These are phyloP conservation scores for Heliconius sara DNA, from an alignment of 2,888 invertebrate species.

Conservation along the genomic window DNA sequence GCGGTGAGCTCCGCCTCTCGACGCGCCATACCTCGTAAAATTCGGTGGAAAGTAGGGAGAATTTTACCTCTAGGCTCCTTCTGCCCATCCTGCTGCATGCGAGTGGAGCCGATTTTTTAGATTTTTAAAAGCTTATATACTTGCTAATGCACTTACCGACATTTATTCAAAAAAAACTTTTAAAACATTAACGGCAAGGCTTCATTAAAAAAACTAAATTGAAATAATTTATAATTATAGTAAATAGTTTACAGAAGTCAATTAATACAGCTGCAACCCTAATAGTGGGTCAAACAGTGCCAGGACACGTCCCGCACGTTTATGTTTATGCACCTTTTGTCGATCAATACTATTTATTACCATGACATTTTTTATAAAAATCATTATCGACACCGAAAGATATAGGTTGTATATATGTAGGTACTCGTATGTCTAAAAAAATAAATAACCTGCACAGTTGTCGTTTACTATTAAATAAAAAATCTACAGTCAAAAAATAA, in stretches of 20 bases:
- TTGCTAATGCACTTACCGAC: too few species aligned
- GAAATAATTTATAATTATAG: neutral
- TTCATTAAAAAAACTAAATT: neutral
- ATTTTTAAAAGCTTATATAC: too few species aligned
- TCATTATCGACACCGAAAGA: neutral
- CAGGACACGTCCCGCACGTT: constrained; percentile 57
- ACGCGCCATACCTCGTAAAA: too few species aligned
- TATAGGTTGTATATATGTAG: neutral
- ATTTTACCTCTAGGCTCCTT: too few species aligned
- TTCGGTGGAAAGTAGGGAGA: too few species aligned
- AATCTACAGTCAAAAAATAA: neutral
- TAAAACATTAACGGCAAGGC: neutral
- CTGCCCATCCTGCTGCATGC: too few species aligned
- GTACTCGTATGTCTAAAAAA: neutral
- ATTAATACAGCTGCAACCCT: constrained; percentile 26
- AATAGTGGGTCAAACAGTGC: constrained; percentile 53
- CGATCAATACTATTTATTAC: constrained; percentile 59
- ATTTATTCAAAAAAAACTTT: neutral
- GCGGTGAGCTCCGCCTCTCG: too few species aligned
- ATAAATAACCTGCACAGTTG: neutral
- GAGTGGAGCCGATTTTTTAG: too few species aligned
- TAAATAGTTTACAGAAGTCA: constrained; percentile 2
- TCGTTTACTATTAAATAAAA: neutral
- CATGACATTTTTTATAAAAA: constrained; percentile 1
- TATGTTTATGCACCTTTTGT: constrained; percentile 72